A percentile compares a stretch with the other conserved stretches of the same genome.
Conservation (phyloP, 2,113 vertebrate species). For the Puntigrus tetrazona region DNA sequence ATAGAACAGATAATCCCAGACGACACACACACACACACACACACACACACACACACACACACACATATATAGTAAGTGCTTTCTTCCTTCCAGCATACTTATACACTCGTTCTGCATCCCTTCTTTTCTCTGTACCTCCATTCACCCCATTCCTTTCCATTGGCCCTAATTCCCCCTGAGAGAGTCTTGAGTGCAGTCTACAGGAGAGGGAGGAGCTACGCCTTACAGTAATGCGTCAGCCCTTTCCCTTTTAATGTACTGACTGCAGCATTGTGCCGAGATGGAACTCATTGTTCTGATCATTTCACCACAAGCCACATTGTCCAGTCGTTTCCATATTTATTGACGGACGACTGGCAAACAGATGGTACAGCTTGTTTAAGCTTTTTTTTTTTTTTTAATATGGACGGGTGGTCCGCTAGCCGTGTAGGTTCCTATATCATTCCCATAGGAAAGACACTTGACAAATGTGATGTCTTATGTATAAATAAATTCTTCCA, state of each 20-base stretch:
- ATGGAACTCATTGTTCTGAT: neutral
- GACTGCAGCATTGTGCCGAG: neutral
- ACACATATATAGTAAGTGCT: too few species aligned
- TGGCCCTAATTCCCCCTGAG: constrained; percentile 31
- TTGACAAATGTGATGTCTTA: neutral
- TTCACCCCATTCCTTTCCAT: neutral
- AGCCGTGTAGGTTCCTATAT: neutral
- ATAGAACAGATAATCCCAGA: too few species aligned
- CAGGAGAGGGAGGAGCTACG: neutral
- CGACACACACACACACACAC: too few species aligned
- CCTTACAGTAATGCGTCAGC: constrained; percentile 47
- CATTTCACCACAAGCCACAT: constrained; percentile 5
- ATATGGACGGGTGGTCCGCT: too few species aligned
- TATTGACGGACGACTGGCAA: neutral
- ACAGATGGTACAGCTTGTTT: neutral
- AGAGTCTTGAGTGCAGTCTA: constrained; percentile 21
- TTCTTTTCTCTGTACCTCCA: neutral
- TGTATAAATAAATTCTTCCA: neutral
- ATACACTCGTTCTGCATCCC: neutral
- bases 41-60: too few species aligned
- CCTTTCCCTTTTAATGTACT: constrained; percentile 26
- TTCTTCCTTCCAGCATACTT: neutral
- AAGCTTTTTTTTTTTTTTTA: too few species aligned
- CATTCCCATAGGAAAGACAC: neutral
- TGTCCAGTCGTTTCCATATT: constrained; percentile 20